Evolutionary conservation across 2,113 vertebrate genomes (phyloP), one percentile per base, ranked within the genome.

Genomic region (Leucosticte australis): DNA sequence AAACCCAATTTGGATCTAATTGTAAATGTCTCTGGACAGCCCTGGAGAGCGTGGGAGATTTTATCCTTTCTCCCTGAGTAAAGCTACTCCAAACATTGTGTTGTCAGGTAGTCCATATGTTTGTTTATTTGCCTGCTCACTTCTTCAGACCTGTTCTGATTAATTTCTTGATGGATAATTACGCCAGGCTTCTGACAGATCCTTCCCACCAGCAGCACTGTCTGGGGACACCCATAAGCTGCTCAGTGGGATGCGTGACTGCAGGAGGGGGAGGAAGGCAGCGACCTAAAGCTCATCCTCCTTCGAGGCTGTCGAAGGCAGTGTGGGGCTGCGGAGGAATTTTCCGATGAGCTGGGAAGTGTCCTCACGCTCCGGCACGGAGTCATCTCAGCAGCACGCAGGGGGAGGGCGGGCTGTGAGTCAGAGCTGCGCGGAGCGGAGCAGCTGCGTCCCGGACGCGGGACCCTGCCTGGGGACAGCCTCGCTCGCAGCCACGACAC

Each of bases 41-140:
- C 65, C 87, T 65, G 73, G 50, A 67, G 92, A 93, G 84, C 68
- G 42, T 91, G 93, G 71, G 90, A 94, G 87, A 89, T 83, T 79
- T 90, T 82, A 50, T 89, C 42, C 53, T 75, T 69, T 82, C 77
- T 80, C 80, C 57, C 71, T 76, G 68, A 64, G 76, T 87, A 93
- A 80, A 93, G 70, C 70, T 80, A 15, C 69, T 80, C 64, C 65
- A 67, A 73, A 50, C 4, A 44, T 22, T 27, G 47, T 1, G 1
- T 71, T 87, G 83, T 90, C 91, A 94, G 89, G 95, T 94, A 94
- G 91, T 42, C 59, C 84, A 15, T 69, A 50, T 74, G 75, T 84
- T 85, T 92, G 46, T 83, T 93, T 92, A 52, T 91, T 87, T 91
- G 67, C 62, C 78, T 62, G 62, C 81, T 87, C n/a, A 6, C 64